Evolutionary conservation across 2,113 vertebrate species (phyloP).

Genomic region (Pelodiscus sinensis): DNA sequence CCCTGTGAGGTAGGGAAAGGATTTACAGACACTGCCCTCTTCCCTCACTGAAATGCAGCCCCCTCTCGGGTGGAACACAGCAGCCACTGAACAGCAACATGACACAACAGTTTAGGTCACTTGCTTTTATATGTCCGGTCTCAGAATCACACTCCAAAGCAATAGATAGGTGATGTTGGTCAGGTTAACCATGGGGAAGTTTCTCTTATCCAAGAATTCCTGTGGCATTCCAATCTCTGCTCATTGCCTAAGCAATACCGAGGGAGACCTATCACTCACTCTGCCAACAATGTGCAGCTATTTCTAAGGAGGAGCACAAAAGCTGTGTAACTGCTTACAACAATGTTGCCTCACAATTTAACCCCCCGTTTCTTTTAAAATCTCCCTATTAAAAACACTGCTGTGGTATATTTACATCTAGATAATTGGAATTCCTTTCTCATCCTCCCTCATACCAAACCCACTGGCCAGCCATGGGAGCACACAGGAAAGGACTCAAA

Average conservation of each 20-base stretch:
- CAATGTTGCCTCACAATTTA: neutral
- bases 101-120: neutral
- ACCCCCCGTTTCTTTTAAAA: neutral
- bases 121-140: neutral
- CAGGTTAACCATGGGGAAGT: too few relatives aligned
- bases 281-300: neutral
- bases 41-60: neutral
- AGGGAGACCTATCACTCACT: neutral
- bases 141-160: neutral
- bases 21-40: neutral
- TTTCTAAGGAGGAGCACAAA: neutral
- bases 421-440: neutral
- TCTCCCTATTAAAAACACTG: neutral
- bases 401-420: neutral
- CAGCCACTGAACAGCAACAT: neutral
- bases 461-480: too few relatives aligned
- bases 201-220: neutral
- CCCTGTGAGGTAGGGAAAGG: neutral
- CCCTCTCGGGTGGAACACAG: neutral
- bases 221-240: neutral
- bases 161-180: neutral
- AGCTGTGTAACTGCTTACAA: neutral
- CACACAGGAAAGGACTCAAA: too few relatives aligned
- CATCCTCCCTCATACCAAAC: too few relatives aligned
- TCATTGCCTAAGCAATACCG: neutral